Evolutionary conservation across 2,797 vertebrate genomes (phyloP).

Genomic region (Vireo griseus): DNA sequence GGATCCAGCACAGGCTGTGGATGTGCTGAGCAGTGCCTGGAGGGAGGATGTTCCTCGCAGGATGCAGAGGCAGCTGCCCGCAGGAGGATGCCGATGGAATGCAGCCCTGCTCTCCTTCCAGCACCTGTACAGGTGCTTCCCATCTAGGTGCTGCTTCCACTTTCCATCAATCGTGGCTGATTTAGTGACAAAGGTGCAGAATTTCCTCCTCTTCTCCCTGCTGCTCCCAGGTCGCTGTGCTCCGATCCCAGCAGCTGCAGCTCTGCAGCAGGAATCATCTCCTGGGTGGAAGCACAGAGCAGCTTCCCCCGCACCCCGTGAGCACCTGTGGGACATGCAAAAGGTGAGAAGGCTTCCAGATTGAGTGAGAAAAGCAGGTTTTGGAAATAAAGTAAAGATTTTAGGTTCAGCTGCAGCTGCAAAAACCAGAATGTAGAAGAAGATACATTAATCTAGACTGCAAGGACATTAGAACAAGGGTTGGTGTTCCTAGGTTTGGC

Average conservation of each 20-base stretch:
- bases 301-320: not conserved
- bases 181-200: no score
- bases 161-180: not conserved
- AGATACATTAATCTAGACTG: no score
- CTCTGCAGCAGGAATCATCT: not conserved
- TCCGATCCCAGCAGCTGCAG: not conserved
- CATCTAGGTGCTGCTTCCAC: accelerated
- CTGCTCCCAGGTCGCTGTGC: not conserved
- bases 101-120: not conserved
- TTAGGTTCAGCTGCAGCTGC: no score
- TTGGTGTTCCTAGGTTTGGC: no score
- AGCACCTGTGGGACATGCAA: no score
- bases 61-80: not conserved
- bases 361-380: no score
- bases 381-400: no score
- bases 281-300: not conserved
- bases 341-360: no score
- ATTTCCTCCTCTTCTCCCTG: not conserved
- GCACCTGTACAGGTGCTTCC: accelerated
- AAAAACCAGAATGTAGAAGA: no score
- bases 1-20: accelerated
- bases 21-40: not conserved
- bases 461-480: no score
- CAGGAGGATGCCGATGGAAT: accelerated
- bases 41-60: accelerated